Conservation (phyloP, 2,888 invertebrate genomes). For the Eupithecia dodoneata region DNA sequence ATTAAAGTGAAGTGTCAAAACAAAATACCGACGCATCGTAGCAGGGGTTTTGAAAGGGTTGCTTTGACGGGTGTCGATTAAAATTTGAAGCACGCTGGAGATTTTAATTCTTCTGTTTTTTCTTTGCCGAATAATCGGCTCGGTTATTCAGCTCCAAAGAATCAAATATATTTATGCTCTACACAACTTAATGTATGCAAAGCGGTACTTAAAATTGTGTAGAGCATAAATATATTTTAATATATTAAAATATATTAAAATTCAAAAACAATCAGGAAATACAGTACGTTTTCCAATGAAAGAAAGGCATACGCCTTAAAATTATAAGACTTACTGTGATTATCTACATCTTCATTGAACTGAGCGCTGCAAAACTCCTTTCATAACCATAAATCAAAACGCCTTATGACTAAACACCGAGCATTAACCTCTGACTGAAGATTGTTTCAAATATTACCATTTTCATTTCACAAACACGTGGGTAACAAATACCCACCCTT, state of each 20-base stretch:
- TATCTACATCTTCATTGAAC: neutral
- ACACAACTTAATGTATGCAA: neutral
- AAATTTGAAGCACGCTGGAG: conserved; percentile 14
- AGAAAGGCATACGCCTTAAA: neutral
- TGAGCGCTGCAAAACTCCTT: neutral
- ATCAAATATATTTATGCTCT: neutral
- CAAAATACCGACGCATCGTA: conserved; percentile 65
- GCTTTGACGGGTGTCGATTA: conserved; percentile 10
- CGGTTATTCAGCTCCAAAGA: neutral
- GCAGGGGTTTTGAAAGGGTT: conserved; percentile 3
- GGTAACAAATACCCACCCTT: conserved; percentile 53
- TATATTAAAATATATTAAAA: too few species aligned
- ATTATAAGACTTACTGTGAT: neutral
- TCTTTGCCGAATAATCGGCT: neutral
- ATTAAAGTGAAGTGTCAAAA: conserved; percentile 84
- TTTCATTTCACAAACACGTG: conserved; percentile 40
- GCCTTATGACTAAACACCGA: conserved; percentile 29
- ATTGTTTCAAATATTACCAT: conserved; percentile 23
- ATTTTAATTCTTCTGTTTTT: conserved; percentile 8
- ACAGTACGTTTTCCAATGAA: neutral
- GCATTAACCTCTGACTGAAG: conserved; percentile 11
- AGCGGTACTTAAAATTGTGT: too few species aligned
- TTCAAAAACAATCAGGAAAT: neutral
- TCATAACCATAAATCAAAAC: conserved; percentile 38
- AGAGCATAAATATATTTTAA: too few species aligned